A percentile compares a stretch with the other conserved stretches of the same genome.
Evolutionary conservation across 2,113 vertebrate species (phyloP).

Genomic region (Neotoma lepida): DNA sequence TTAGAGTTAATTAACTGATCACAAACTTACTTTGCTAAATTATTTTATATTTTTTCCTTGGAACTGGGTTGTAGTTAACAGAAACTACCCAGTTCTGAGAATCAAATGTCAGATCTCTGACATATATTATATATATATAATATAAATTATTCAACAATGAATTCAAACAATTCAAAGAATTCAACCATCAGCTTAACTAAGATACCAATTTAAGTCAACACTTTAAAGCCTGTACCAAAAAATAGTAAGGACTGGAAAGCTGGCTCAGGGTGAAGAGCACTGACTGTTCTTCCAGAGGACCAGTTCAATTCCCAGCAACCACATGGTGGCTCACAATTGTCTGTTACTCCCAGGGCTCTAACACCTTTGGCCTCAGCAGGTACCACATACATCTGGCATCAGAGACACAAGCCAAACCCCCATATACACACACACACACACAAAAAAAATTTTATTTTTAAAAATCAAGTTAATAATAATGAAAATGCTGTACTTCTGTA

Average conservation of each 20-base stretch:
- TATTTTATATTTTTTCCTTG: not conserved
- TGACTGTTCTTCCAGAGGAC: not conserved
- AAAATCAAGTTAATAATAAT: not conserved
- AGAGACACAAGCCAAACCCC: not conserved
- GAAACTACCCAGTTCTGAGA: not conserved
- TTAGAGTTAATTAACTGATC: conserved; percentile 1
- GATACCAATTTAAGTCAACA: not conserved
- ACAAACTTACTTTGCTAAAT: not conserved
- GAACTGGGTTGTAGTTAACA: not conserved
- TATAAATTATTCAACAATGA: too few species aligned
- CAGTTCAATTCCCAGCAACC: not conserved
- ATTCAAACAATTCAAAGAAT: not conserved
- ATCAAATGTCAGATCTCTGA: not conserved
- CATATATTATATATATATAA: not conserved
- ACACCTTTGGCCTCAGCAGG: not conserved
- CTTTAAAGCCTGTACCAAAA: not conserved
- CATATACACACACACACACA: not conserved
- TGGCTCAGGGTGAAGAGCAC: not conserved
- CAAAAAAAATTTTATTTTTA: not conserved
- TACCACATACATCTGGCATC: not conserved
- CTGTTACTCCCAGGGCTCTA: not conserved
- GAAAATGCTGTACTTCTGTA: not conserved
- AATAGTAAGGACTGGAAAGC: not conserved
- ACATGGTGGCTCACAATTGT: not conserved
- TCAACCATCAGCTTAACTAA: not conserved